Base-by-base conservation (phyloP, 2,888 invertebrate species). In the Drosophila phalerata region DNA sequence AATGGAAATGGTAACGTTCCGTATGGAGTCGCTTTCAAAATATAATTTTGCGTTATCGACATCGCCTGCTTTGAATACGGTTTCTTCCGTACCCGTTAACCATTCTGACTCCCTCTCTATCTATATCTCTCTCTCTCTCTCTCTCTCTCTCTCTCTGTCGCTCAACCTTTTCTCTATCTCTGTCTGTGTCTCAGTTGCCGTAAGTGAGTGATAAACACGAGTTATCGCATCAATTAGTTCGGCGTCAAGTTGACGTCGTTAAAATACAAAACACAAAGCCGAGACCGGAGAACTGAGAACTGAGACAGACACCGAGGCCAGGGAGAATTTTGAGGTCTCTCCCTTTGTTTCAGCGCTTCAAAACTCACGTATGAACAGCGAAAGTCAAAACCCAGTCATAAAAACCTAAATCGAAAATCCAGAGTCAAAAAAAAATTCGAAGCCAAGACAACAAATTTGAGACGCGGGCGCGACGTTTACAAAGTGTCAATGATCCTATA, bases 401-500 rank as follows among this genome's bases (percentile, higher is more conserved):
- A 80, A 75, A 75, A 53, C 53, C 55, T 53, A 68, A 72, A 53
- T 48, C 48, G 40, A 49, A 45, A n/a, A 40, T 6, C 15, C 19
- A 37, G 22, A 34, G 19, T 10, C 30, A 30, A 28, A 6, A 52
- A 52, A 43, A 30, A 37, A 48, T 22, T 60, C 15, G 13, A 30
- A 30, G 17, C 32, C n/a, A 47, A 37, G 17, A 40, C 40, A 55
- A 42, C 32, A 52, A 67, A 28, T 49, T 42, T 47, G 57, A 49
- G 69, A 51, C 56, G 69, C 56, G 69, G 77, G 66, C 77, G 69
- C 79, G 61, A 70, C 69, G 73, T 58, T 69, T 62, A 73, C 72
- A 82, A 85, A 85, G 87, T 88, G 88, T 86, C 86, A 86, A 88
- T 88, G 86, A 86, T 86, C 86, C 86, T 89, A 85, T 86, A 86